Evolutionary conservation across 2,113 vertebrate species (phyloP).

Genomic region (Phylloscopus trochilus): DNA sequence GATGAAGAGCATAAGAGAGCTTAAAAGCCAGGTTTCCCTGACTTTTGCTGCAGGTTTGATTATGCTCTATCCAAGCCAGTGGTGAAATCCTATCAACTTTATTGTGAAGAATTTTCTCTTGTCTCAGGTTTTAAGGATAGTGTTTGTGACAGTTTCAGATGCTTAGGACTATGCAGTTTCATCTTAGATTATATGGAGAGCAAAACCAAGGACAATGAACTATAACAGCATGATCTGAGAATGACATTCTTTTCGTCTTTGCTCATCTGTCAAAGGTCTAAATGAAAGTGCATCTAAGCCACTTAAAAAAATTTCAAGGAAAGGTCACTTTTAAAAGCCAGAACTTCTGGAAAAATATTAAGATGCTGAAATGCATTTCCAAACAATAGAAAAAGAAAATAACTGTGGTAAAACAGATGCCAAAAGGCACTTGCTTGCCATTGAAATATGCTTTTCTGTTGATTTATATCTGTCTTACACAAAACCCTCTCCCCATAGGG

Average conservation of each 20-base stretch:
- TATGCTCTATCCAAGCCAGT: not conserved
- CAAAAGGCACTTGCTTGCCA: not conserved
- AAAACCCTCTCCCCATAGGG: not conserved
- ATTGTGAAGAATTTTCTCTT: not conserved
- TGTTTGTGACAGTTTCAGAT: not conserved
- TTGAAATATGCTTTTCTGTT: not conserved
- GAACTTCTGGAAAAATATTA: not conserved
- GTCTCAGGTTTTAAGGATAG: not conserved
- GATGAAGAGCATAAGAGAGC: not conserved
- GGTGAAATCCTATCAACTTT: not conserved
- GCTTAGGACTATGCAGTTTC: not conserved
- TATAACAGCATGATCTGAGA: not conserved
- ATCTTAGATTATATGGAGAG: not conserved
- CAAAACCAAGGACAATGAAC: not conserved
- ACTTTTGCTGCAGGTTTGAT: not conserved
- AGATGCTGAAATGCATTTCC: not conserved
- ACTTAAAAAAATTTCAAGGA: not conserved
- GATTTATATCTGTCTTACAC: not conserved
- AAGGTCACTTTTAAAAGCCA: not conserved
- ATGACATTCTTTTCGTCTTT: not conserved
- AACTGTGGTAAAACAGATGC: not conserved
- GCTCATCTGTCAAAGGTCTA: not conserved
- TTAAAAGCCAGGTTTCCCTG: not conserved
- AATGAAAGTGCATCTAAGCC: not conserved
- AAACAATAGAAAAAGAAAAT: not conserved